Conservation (phyloP, 2,797 vertebrate genomes). For the Sebastes alutus region DNA sequence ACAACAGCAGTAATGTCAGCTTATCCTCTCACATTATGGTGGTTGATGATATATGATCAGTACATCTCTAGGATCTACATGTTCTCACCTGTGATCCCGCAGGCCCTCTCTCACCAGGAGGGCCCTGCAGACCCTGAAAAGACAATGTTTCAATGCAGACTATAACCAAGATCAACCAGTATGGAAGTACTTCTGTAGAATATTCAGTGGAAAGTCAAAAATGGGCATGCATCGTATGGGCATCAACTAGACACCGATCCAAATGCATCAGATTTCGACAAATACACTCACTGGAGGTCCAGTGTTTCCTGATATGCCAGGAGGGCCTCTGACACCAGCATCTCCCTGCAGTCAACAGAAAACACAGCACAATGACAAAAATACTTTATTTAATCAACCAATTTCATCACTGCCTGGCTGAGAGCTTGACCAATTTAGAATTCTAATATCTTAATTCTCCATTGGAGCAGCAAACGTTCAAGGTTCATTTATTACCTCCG, state of each 20-base stretch:
- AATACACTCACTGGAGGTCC: conserved; percentile 76
- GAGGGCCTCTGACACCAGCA: conserved; percentile 72
- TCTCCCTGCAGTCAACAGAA: conserved; percentile 72
- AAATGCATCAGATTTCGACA: not conserved
- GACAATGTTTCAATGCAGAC: not conserved
- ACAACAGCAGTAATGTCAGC: not conserved
- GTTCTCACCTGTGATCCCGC: conserved; percentile 80
- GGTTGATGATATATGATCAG: not conserved
- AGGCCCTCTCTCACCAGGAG: conserved; percentile 76
- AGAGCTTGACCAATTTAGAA: not conserved
- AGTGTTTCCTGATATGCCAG: conserved; percentile 75
- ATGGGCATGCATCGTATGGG: not conserved
- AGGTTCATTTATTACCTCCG: not conserved
- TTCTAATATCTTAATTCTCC: not conserved
- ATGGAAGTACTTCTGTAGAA: not conserved
- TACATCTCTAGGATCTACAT: no score
- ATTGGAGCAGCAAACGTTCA: not conserved
- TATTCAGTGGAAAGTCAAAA: not conserved
- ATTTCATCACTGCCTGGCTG: not conserved
- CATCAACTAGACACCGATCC: not conserved
- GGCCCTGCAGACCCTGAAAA: conserved; percentile 81
- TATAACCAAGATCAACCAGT: not conserved
- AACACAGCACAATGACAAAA: not conserved
- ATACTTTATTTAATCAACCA: not conserved
- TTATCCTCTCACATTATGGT: not conserved